Evolutionary conservation across 2,888 invertebrate species (phyloP), one percentile per base, ranked within the genome.

Genomic region (Rhynchonema sp.): DNA sequence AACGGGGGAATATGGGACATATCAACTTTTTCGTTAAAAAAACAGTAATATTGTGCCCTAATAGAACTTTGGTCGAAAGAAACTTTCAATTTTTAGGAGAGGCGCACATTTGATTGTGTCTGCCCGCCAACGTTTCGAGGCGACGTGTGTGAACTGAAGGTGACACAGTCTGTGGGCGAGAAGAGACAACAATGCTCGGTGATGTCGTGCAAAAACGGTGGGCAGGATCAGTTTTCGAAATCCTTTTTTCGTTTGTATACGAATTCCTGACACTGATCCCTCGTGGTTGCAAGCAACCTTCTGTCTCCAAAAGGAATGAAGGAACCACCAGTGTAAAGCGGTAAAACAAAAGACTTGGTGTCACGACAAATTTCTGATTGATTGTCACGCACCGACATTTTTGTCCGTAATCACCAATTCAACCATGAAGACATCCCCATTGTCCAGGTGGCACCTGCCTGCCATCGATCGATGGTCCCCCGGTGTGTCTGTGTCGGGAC

Each of bases 81-180:
- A 38, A 38, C 38, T 38, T 27, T 28, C 27, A 27, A 9, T 27
- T 17, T 54, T 29, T 29, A 62, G n/a, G 28, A 20, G 29, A 77
- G 86, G 52, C 90, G 90, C 67, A 84, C 84, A 57, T 80, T 88
- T 55, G 87, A 87, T 72, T 90, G 90, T 73, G 87, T 87, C 77
- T 91, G 90, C 68, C 89, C 90, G 0, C 89, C 89, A 68, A 90
- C 90, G 58, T 90, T 89, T 75, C 87, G 87, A 0, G 90, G 90
- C 61, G 81, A 85, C 62, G 81, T 86, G 63, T 91, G 90, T 74
- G 90, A 91, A 77, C 81, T 86, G 62, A 92, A 92, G 68, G 88
- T 38, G 6, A 17, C 38, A 6, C 9, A 38, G 9, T 6, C 38
- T 17, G 38, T 17, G 9, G 38, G 9, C 92, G n/a, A n/a, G n/a